phyloP scores from a whole-genome alignment of 2,888 invertebrate species.

The Lycaena phlaeas region DNA sequence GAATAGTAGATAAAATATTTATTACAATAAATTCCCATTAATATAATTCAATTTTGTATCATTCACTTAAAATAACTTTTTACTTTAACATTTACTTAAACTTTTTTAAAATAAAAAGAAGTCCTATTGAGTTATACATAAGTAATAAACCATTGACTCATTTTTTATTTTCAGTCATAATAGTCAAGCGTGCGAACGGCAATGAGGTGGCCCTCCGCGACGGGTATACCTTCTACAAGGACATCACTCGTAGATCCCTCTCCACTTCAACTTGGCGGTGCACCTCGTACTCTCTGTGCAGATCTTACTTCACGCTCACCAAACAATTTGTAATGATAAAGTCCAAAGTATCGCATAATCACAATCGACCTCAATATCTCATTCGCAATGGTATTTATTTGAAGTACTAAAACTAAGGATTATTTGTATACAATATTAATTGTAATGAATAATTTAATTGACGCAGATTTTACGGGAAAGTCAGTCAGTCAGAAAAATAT shows the following conservation, averaged over 20 bases:
- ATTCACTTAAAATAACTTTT: too few species aligned
- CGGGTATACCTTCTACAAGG: conserved; percentile 12
- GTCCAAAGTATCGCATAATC: not conserved
- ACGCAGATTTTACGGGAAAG: too few species aligned
- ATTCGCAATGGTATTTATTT: not conserved
- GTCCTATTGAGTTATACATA: too few species aligned
- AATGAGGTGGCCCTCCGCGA: conserved; percentile 21
- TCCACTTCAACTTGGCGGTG: conserved; percentile 18
- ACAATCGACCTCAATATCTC: not conserved
- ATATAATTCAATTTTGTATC: too few species aligned
- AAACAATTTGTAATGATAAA: conserved; percentile 15
- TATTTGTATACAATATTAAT: not conserved
- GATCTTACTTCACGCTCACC: conserved; percentile 46
- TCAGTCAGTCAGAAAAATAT: too few species aligned
- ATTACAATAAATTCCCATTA: too few species aligned
- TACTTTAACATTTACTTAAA: too few species aligned
- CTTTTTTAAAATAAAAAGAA: too few species aligned
- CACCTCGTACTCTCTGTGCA: conserved; percentile 28
- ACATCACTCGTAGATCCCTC: conserved; percentile 1
- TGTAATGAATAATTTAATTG: too few species aligned
- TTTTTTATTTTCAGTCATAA: conserved; percentile 21
- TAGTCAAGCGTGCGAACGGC: conserved; percentile 18
- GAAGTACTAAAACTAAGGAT: not conserved
- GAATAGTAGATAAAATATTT: too few species aligned
- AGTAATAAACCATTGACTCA: too few species aligned